Conservation (phyloP, 2,797 vertebrate species). For the Eulemur coronatus region DNA sequence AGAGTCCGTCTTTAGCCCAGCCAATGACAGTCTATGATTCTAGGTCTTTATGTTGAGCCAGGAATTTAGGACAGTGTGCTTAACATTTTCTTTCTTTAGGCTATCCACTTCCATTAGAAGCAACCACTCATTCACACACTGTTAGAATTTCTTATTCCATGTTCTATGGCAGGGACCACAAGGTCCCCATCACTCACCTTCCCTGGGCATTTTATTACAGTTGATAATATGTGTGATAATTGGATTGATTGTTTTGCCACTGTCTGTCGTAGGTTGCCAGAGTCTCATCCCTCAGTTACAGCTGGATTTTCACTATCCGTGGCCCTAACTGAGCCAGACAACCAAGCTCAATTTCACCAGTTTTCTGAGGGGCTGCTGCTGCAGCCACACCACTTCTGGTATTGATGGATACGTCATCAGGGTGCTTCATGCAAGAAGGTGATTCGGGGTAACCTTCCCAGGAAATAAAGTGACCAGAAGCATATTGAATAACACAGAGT, state of each 20-base stretch:
- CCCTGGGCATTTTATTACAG: not conserved
- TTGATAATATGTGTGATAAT: too few relatives aligned
- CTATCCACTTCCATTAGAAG: not conserved
- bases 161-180: not conserved
- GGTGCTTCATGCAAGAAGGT: not conserved
- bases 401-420: too few relatives aligned
- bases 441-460: too few relatives aligned
- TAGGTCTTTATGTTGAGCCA: not conserved
- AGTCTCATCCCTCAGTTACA: not conserved
- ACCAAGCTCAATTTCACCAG: not conserved
- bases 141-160: not conserved
- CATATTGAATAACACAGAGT: not conserved
- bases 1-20: not conserved
- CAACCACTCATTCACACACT: not conserved
- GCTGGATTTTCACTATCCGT: not conserved
- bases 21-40: not conserved
- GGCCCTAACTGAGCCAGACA: not conserved
- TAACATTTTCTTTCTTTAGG: not conserved
- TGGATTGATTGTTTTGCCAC: not conserved
- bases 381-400: not conserved
- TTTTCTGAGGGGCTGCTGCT: not conserved
- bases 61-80: not conserved
- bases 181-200: not conserved
- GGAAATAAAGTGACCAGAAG: not conserved
- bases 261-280: not conserved